Conservation (phyloP, 2,797 vertebrate genomes). For the Cyprinodon diabolis region DNA sequence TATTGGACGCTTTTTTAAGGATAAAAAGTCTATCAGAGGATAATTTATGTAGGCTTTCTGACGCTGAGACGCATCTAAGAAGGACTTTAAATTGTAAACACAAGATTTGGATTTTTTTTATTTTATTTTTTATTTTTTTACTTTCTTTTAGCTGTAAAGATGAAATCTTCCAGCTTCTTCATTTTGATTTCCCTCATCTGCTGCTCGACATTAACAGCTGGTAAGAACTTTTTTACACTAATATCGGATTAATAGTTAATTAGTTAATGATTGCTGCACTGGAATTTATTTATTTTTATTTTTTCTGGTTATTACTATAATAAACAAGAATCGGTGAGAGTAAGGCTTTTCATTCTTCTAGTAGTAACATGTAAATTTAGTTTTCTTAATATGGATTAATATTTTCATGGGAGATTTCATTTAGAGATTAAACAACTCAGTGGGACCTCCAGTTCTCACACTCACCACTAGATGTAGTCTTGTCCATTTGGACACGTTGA, state of each 20-base stretch:
- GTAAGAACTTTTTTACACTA: conserved; percentile 64
- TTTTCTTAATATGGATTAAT: background rate
- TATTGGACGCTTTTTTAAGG: background rate
- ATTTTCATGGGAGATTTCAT: background rate
- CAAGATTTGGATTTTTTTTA: conserved; percentile 37
- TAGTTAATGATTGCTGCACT: conserved; percentile 5
- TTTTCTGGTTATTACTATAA: background rate
- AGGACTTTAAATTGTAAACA: conserved; percentile 25
- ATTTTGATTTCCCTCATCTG: conserved; percentile 57
- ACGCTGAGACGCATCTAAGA: conserved; percentile 14
- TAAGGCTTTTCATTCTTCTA: background rate
- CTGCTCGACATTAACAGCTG: conserved; percentile 56
- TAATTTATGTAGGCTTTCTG: conserved; percentile 11
- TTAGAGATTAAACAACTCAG: background rate
- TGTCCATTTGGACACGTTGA: conserved; percentile 12
- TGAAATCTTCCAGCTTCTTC: conserved; percentile 58
- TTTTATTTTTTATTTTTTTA: background rate
- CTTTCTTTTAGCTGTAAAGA: conserved; percentile 50
- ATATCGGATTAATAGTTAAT: background rate
- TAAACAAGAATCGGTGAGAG: too few species aligned
- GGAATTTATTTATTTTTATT: background rate
- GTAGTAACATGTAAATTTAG: background rate
- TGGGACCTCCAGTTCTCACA: conserved; percentile 27
- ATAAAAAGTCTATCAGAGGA: background rate
- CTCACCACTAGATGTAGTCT: conserved; percentile 55